phyloP scores from a whole-genome alignment of 2,797 vertebrate species.

The Garrulus glandarius region DNA sequence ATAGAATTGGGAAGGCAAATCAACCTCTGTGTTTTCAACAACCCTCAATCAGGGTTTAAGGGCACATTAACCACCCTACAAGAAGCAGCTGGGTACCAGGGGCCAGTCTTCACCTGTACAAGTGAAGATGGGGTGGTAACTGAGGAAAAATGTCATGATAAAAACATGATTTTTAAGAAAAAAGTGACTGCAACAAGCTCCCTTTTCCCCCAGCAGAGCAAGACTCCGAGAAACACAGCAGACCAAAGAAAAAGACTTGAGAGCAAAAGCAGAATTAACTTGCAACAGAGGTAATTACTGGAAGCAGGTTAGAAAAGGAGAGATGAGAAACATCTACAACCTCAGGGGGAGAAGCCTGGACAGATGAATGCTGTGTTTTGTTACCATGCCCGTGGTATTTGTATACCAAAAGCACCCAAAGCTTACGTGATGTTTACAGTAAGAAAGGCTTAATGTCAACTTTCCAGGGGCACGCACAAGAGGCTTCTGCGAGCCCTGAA shows the following conservation, averaged over 20 bases:
- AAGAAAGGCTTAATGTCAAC: background rate
- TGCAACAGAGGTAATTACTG: background rate
- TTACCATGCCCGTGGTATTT: background rate
- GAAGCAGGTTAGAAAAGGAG: background rate
- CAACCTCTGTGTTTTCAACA: background rate
- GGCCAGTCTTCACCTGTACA: background rate
- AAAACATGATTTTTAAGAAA: background rate
- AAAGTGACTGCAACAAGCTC: background rate
- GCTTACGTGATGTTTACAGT: conserved; percentile 22
- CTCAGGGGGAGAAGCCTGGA: background rate
- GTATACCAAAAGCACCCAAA: background rate
- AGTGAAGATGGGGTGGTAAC: background rate
- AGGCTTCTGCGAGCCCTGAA: background rate
- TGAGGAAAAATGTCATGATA: background rate
- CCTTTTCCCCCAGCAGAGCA: background rate
- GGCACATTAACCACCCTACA: fast-evolving
- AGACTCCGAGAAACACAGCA: background rate
- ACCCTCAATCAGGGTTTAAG: background rate
- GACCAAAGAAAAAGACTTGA: background rate
- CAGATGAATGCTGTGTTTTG: background rate
- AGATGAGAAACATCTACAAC: background rate
- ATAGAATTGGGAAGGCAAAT: background rate
- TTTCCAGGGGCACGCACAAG: background rate
- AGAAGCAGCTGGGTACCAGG: background rate
- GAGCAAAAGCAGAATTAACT: background rate